A percentile compares a stretch with the other conserved stretches of the same genome.
Evolutionary conservation across 2,888 invertebrate species (phyloP).

Genomic region (Parnassius apollo): DNA sequence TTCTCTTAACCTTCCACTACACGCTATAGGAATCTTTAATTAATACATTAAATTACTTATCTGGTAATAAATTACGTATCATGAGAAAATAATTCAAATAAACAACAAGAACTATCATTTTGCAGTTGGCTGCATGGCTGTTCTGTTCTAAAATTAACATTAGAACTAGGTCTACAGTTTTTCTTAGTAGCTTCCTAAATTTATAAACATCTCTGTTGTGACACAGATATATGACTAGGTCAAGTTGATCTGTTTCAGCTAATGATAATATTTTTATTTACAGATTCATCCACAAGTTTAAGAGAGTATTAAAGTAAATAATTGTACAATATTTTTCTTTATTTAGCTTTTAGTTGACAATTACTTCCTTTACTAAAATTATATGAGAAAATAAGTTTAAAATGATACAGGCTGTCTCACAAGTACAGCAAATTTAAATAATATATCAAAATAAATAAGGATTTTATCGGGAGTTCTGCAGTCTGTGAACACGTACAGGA

Average conservation of each 20-base stretch:
- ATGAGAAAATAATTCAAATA: not conserved
- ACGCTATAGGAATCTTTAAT: no score
- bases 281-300: not conserved
- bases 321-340: not conserved
- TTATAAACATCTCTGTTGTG: conserved; percentile 34
- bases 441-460: no score
- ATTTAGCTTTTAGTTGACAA: not conserved
- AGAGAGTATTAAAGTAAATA: not conserved
- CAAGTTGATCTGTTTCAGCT: conserved; percentile 34
- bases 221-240: conserved; percentile 41
- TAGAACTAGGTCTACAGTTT: conserved; percentile 52
- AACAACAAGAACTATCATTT: conserved; percentile 22
- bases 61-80: no score
- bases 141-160: conserved; percentile 49
- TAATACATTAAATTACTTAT: no score
- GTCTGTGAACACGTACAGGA: no score
- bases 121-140: conserved; percentile 34
- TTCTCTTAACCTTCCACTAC: no score
- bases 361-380: no score
- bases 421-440: no score
- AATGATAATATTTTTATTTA: conserved; percentile 11
- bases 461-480: no score
- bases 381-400: no score
- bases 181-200: conserved; percentile 41
- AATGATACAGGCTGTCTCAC: no score